Percentiles rank a stretch among this genome's conserved stretches.
Evolutionary conservation across 2,888 invertebrate species (phyloP).

Genomic region (Scaptomyza tumidula): DNA sequence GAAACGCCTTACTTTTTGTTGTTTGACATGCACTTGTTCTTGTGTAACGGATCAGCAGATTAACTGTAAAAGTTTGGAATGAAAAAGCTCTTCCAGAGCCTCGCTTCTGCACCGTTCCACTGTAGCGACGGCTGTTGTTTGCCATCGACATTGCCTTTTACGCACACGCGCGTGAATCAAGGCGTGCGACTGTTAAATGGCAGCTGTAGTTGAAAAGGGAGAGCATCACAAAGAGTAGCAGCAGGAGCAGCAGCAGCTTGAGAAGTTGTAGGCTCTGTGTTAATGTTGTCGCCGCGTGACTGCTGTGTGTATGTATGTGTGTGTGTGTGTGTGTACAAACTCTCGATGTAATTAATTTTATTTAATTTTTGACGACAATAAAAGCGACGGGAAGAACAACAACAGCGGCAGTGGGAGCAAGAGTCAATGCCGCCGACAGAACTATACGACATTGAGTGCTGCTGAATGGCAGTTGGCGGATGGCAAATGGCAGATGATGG

Average conservation of each 20-base stretch:
- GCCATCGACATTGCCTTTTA: slow-evolving; percentile 23
- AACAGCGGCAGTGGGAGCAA: slow-evolving; percentile 62
- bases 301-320: slow-evolving; percentile 7
- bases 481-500: slow-evolving; percentile 7
- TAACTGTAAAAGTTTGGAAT: background rate
- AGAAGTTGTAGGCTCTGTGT: slow-evolving; percentile 22
- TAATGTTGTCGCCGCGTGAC: slow-evolving; percentile 29
- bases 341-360: slow-evolving; percentile 76
- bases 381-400: slow-evolving; percentile 60
- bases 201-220: background rate
- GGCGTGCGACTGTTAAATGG: slow-evolving; percentile 40
- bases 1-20: too few species aligned
- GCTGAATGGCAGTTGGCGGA: slow-evolving; percentile 29
- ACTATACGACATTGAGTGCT: slow-evolving; percentile 39
- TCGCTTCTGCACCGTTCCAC: slow-evolving; percentile 11
- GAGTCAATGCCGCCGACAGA: slow-evolving; percentile 32
- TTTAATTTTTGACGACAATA: slow-evolving; percentile 78
- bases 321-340: slow-evolving; percentile 48
- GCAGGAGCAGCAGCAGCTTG: background rate
- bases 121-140: slow-evolving; percentile 34
- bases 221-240: background rate
- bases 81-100: too few species aligned
- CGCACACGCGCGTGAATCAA: slow-evolving; percentile 72
- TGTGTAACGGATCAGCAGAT: background rate
- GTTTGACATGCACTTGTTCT: background rate